Percentiles rank a stretch among this genome's conserved stretches.
These are phyloP conservation scores for Recurvirostra avosetta DNA, from an alignment of 2,113 vertebrate genomes.

Conservation along the genomic window DNA sequence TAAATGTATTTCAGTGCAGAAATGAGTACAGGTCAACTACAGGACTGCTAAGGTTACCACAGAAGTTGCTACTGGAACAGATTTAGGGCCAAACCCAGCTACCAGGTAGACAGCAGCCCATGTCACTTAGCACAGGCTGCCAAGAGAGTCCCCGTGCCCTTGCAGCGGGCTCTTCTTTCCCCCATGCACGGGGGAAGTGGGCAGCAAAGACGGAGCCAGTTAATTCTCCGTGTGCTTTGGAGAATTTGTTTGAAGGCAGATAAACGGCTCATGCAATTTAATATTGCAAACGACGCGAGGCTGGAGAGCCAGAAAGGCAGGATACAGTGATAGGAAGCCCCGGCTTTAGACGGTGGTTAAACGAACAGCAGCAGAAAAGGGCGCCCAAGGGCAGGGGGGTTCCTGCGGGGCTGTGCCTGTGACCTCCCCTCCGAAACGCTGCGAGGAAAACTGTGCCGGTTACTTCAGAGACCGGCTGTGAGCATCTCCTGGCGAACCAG, in stretches of 20 bases:
- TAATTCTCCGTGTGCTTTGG: not conserved
- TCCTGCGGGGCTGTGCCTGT: accelerated
- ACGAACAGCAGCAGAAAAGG: not conserved
- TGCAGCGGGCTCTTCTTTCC: not conserved
- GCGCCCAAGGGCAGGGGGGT: not conserved
- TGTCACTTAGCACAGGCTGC: not conserved
- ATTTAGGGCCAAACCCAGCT: not conserved
- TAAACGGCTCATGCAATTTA: not conserved
- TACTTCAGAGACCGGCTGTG: accelerated
- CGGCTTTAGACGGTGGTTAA: accelerated
- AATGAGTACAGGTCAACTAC: not conserved
- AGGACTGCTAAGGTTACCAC: not conserved
- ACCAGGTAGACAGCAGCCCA: not conserved
- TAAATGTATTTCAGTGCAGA: not conserved
- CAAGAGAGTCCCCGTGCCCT: not conserved
- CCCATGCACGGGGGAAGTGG: accelerated
- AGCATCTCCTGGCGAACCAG: not conserved
- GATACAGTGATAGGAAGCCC: too few species aligned
- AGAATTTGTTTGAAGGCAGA: not conserved
- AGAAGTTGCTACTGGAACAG: not conserved
- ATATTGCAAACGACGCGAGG: not conserved
- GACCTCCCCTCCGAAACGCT: accelerated
- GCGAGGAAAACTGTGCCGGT: not conserved
- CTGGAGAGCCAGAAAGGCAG: not conserved
- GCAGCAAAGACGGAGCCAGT: not conserved